phyloP scores from a whole-genome alignment of 1,140 invertebrate species.

The Cotesia chilonis region DNA sequence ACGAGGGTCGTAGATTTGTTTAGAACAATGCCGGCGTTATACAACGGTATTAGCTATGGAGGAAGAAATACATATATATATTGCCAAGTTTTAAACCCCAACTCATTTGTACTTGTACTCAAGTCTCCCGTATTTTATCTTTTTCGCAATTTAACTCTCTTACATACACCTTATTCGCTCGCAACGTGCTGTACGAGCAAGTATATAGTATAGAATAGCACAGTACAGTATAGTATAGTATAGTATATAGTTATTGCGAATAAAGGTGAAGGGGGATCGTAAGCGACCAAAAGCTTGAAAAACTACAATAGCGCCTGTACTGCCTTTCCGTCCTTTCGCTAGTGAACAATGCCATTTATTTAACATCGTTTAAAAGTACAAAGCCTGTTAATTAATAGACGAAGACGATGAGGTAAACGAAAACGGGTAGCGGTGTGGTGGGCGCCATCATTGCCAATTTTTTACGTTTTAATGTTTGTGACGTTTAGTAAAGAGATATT shows the following conservation, averaged over 20 bases:
- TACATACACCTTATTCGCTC: not conserved
- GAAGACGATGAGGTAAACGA: slow-evolving; percentile 39
- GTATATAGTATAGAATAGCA: not conserved
- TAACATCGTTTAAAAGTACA: slow-evolving; percentile 68
- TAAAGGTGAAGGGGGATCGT: not conserved
- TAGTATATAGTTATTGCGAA: not conserved
- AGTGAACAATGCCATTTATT: slow-evolving; percentile 64
- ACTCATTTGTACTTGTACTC: slow-evolving; percentile 31
- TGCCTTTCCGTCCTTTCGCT: slow-evolving; percentile 61
- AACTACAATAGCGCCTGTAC: slow-evolving; percentile 56
- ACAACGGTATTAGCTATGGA: slow-evolving; percentile 55
- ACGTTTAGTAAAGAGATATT: no score
- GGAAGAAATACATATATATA: slow-evolving; percentile 42
- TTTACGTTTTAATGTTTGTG: not conserved
- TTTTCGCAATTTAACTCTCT: slow-evolving; percentile 36
- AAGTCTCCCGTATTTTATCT: slow-evolving; percentile 38
- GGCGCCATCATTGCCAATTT: no score
- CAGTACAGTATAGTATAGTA: not conserved
- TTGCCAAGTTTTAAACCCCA: not conserved
- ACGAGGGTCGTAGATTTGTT: slow-evolving; percentile 56
- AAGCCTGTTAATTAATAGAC: slow-evolving; percentile 67
- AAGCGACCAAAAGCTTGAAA: slow-evolving; percentile 48
- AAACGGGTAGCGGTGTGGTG: not conserved
- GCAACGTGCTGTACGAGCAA: not conserved
- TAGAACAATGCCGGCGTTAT: slow-evolving; percentile 56